phyloP scores from a whole-genome alignment of 2,113 vertebrate genomes.

The Hyla sarda region DNA sequence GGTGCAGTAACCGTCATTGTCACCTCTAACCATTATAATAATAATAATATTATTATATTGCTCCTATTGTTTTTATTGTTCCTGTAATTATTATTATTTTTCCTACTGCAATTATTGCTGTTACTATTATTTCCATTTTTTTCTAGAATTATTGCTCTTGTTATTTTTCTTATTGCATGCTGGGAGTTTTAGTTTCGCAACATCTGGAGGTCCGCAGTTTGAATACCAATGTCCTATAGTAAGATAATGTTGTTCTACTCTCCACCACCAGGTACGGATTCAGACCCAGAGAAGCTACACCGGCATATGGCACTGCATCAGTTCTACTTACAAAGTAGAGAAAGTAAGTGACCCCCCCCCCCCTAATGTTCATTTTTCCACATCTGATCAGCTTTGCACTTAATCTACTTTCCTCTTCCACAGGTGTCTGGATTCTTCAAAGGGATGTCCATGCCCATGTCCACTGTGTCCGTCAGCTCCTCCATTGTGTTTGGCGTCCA shows the following conservation, averaged over 20 bases:
- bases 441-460: conserved; percentile 79
- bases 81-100: no score
- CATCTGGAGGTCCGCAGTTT: no score
- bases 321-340: conserved; percentile 77
- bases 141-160: no score
- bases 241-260: neutral
- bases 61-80: no score
- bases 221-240: neutral
- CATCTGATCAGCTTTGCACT: neutral
- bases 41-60: no score
- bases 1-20: no score
- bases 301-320: conserved; percentile 81
- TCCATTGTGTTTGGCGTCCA: conserved; percentile 83
- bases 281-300: conserved; percentile 78
- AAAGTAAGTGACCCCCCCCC: conserved; percentile 69
- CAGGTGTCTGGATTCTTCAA: conserved; percentile 81
- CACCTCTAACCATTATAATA: no score
- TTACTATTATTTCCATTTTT: no score
- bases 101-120: no score
- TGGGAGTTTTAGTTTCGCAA: no score
- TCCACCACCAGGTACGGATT: conserved; percentile 77
- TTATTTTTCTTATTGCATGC: no score
- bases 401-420: neutral
- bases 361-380: neutral
- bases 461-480: conserved; percentile 74